A percentile compares a stretch with the other conserved stretches of the same genome.
phyloP scores from a whole-genome alignment of 2,113 vertebrate genomes.

The Tachysurus fulvidraco region DNA sequence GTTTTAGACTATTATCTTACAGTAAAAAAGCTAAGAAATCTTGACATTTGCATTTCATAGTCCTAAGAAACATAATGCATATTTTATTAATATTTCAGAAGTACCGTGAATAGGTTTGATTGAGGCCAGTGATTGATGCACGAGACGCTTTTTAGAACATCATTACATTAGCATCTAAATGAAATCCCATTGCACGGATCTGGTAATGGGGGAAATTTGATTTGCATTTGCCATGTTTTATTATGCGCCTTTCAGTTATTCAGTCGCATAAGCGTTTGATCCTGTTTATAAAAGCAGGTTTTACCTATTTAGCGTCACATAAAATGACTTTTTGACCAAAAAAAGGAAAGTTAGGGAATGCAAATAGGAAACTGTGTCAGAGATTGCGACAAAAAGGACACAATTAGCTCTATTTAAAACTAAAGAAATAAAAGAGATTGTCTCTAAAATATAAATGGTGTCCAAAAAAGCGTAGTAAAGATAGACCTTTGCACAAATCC shows the following conservation, averaged over 20 bases:
- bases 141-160: constrained; percentile 38
- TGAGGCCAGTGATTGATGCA: constrained; percentile 45
- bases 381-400: neutral
- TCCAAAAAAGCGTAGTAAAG: constrained; percentile 6
- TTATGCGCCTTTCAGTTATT: constrained; percentile 20
- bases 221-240: constrained; percentile 26
- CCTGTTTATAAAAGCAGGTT: constrained; percentile 31
- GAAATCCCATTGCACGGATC: constrained; percentile 28
- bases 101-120: constrained; percentile 36
- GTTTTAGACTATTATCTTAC: neutral
- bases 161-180: constrained; percentile 57
- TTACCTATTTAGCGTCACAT: constrained; percentile 16
- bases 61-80: constrained; percentile 13
- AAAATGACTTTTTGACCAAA: neutral
- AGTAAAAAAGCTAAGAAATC: constrained; percentile 5
- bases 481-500: neutral
- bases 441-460: neutral
- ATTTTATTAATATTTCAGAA: constrained; percentile 42
- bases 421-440: neutral
- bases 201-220: constrained; percentile 29
- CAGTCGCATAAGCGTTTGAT: constrained; percentile 33
- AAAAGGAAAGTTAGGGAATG: neutral
- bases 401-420: neutral
- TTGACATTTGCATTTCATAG: constrained; percentile 5
- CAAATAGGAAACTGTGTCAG: neutral